Base-by-base conservation (phyloP, 2,797 vertebrate genomes). In the Natrix natrix region DNA sequence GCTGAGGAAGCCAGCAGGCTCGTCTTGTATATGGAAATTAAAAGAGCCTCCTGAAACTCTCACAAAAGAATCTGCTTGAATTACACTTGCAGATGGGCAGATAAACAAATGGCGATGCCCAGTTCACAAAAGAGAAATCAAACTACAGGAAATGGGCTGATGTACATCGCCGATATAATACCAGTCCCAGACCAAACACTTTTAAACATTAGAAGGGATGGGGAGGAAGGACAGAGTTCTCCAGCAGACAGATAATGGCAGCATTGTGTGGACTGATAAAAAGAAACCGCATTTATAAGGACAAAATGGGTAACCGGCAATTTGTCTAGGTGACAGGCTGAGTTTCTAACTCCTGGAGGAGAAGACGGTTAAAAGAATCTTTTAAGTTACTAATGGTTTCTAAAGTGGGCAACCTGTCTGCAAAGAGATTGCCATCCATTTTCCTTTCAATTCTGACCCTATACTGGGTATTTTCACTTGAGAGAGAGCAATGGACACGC, bases 121-220 rank as follows among this genome's bases (percentile, higher is more conserved):
- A 11, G 93, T 95, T 97, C 97, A 97, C 97, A 98, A 96, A 63
- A 98, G 97, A 96, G 97, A 97, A 98, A 97, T 97, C 97, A 97
- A 97, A 97, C 95, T 95, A 94, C 95, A 94, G 94, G 93, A 97
- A 95, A 97, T 96, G 90, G 95, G 94, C 93, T 97, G 94, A 97
- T 97, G 98, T 98, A 96, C 97, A 97, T 97, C 96, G 96, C 95
- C 96, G 97, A 97, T 97, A 96, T 56, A 92, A 95, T 96, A 96
- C 95, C 96, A 96, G 96, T 96, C 96, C 17, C 93, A 96, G 94
- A 95, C 93, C 96, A 93, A 94, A 92, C 57, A 94, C 95, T 96
- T 97, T 97, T 95, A 83, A 88, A 37, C 95, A 92, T 88, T 66
- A 96, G 89, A 94, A 97, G 97, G 95, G 92, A 87, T 87, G 93